Evolutionary conservation across 2,888 invertebrate genomes (phyloP), one percentile per base, ranked within the genome.

Genomic region (Epinotia bilunana): DNA sequence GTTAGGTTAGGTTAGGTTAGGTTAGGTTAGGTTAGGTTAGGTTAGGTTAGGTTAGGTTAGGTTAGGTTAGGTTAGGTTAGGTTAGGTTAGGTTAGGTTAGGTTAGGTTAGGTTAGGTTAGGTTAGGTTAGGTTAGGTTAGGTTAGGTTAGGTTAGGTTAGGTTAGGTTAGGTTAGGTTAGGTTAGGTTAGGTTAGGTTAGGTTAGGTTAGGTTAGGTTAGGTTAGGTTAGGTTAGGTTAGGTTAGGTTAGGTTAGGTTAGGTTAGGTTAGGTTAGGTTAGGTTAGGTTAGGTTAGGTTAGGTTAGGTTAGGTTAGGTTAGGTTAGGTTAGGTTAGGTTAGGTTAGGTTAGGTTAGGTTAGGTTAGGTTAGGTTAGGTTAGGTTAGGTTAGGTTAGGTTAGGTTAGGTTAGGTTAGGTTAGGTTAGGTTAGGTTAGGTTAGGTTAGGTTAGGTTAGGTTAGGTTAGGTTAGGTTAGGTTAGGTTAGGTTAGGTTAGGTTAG

Each of bases 111-210:
- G 61, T 73, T 68, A 73, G 68, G 68, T 73, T 73, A 73, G 68
- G 68, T 73, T 73, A 73, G 68, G 68, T 73, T 73, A 73, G 68
- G 61, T 68, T 73, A 73, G 68, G 68, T 73, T 73, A 73, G 68
- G 68, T 73, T 73, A 73, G 68, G 68, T 73, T 73, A 73, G 68
- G 68, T 73, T 73, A 74, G 71, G 70, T 74, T 74, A 77, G 74
- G 74, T 77, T 77, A 76, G 71, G 73, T 71, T 74, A 77, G 74
- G 74, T 77, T 77, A 77, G 74, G 74, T 77, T 77, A 53, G 53
- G n/a, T n/a, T n/a, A 77, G 74, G 74, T 77, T 77, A 77, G 74
- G 74, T 77, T 77, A 77, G 74, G 74, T 77, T 73, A 77, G 72
- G 74, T 73, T 73, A 71, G 61, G 67, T 61, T 53, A 61, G 67